Evolutionary conservation across 2,113 vertebrate species (phyloP).

Genomic region (Dasyprocta punctata): DNA sequence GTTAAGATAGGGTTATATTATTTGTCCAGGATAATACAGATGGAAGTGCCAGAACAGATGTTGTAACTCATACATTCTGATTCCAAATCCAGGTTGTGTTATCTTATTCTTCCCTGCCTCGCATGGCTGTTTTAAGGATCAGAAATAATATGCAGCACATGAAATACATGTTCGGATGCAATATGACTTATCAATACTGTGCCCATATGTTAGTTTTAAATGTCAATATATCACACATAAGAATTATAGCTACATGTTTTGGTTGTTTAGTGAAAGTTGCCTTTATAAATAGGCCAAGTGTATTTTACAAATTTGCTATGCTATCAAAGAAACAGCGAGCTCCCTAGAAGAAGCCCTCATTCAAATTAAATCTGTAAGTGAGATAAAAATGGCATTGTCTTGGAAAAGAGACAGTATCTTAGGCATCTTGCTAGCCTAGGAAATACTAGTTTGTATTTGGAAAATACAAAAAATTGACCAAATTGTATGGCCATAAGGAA

Average conservation of each 20-base stretch:
- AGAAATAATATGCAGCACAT: neutral
- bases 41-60: neutral
- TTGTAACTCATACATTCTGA: neutral
- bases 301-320: neutral
- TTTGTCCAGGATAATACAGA: neutral
- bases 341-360: neutral
- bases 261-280: neutral
- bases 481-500: neutral
- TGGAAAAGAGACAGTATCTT: neutral
- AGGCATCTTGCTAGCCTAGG: neutral
- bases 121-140: neutral
- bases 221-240: neutral
- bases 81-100: neutral
- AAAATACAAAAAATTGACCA: neutral
- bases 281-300: neutral
- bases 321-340: slow-evolving; percentile 17
- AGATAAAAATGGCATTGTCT: neutral
- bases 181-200: neutral
- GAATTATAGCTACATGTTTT: neutral
- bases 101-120: neutral
- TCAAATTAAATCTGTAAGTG: neutral
- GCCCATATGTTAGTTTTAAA: neutral
- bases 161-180: neutral
- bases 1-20: neutral
- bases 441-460: neutral